Evolutionary conservation across 1,140 invertebrate genomes (phyloP).

Genomic region (Holotrichia oblita): DNA sequence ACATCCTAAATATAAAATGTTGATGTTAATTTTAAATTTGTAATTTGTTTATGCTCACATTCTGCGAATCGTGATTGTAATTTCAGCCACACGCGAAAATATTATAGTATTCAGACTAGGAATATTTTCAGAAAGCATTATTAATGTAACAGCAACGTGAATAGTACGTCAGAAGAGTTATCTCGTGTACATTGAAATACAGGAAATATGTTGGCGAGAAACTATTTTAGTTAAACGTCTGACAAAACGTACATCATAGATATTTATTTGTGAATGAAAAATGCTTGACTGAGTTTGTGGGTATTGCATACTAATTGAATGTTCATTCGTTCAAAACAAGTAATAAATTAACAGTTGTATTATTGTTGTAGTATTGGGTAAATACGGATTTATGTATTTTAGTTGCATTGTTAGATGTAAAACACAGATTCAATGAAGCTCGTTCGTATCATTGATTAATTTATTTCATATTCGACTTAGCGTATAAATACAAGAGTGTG

Average conservation of each 20-base stretch:
- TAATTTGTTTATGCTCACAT: neutral
- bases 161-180: slow-evolving; percentile 23
- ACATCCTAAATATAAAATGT: too few relatives aligned
- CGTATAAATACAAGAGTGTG: too few relatives aligned
- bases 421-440: too few relatives aligned
- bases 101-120: too few relatives aligned
- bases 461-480: too few relatives aligned
- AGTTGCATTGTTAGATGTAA: too few relatives aligned
- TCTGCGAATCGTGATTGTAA: neutral
- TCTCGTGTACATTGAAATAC: neutral
- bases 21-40: neutral
- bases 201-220: slow-evolving; percentile 29
- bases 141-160: neutral
- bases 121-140: slow-evolving; percentile 24
- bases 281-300: neutral
- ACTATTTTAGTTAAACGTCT: slow-evolving; percentile 9
- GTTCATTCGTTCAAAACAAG: too few relatives aligned
- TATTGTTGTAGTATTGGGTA: too few relatives aligned
- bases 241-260: neutral
- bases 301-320: too few relatives aligned
- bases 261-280: slow-evolving; percentile 22
- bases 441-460: too few relatives aligned
- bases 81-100: neutral
- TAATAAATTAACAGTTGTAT: too few relatives aligned
- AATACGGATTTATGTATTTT: too few relatives aligned